Evolutionary conservation across 2,888 invertebrate species (phyloP), one percentile per base, ranked within the genome.

Genomic region (Apodemia duryi): DNA sequence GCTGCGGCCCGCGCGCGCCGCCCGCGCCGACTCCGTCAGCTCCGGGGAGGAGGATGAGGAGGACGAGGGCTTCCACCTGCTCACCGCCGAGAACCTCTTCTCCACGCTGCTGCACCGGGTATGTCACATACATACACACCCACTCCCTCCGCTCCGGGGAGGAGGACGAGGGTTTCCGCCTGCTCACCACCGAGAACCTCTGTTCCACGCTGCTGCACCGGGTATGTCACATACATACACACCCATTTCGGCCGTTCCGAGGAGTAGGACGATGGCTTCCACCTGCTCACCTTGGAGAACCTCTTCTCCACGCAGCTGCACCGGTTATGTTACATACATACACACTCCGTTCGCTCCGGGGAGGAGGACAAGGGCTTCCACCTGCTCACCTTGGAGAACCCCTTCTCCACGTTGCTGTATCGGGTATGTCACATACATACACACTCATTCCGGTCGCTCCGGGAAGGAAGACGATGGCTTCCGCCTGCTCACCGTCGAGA

Each of bases 351-450:
- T 71, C 97, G 97, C 83, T 97, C 97, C 62, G 95, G 97, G 68
- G 95, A 97, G 85, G 96, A 97, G 75, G 97, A 97, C 77, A 98
- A 98, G 79, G 97, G 97, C 73, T 98, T 98, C 91, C 97, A 98
- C 82, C 94, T 97, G 75, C 94, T 98, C 74, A 97, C 97, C 2
- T 97, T 97, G 0, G 98, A 98, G 89, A 97, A 97, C 83, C 92
- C 98, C 64, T 98, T 98, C 89, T 97, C 97, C 13, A 97, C 97
- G 13, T 90, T 97, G 64, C 85, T 97, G 71, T 96, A 97, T 73
- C 93, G 97, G 86, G 97, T 97, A 85, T 79, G 89, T 78, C 51
- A n/a, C 41, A 46, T 5, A 13, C 62, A 93, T 93, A 28, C 95
- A 95, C 74, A 95, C 95, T 49, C 97, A 97, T 86, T 97, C 97